These are phyloP conservation scores for Epizoanthus ramosus DNA, from an alignment of 92 coral and sea anemone species.

Conservation along the genomic window DNA sequence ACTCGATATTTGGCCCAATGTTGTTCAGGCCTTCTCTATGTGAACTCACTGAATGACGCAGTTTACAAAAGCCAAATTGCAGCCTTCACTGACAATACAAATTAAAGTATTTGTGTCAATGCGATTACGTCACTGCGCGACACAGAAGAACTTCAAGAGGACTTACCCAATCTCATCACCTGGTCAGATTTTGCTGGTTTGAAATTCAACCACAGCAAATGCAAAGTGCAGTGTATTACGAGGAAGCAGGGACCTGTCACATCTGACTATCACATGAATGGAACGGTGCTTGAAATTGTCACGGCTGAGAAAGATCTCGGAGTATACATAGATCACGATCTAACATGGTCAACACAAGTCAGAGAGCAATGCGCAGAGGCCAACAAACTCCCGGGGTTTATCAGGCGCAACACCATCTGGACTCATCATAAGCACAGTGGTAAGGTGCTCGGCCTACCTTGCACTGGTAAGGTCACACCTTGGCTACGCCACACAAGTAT, in stretches of 20 bases:
- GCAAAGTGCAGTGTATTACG: slow-evolving; percentile 43
- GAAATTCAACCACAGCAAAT: slow-evolving; percentile 43
- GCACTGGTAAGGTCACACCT: slow-evolving; percentile 46
- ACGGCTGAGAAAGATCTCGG: slow-evolving; percentile 50
- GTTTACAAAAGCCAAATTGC: slow-evolving; percentile 34
- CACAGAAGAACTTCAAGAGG: slow-evolving; percentile 43
- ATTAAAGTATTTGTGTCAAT: slow-evolving; percentile 54
- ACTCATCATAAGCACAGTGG: slow-evolving; percentile 34
- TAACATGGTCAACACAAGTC: slow-evolving; percentile 47
- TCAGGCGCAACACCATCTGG: slow-evolving; percentile 41
- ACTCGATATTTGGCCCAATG: slow-evolving; percentile 38
- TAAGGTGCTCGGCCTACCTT: slow-evolving; percentile 42
- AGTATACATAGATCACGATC: slow-evolving; percentile 15
- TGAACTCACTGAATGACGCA: slow-evolving; percentile 45
- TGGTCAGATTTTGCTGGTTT: slow-evolving; percentile 54
- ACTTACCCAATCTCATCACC: slow-evolving; percentile 41
- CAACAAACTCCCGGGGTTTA: slow-evolving; percentile 45
- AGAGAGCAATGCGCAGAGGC: slow-evolving; percentile 48
- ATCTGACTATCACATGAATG: slow-evolving; percentile 40
- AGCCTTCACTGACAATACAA: slow-evolving; percentile 15
- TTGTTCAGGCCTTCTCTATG: slow-evolving; percentile 54
- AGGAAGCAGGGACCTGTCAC: slow-evolving; percentile 34
- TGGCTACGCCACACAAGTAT: slow-evolving; percentile 53
- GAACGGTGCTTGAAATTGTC: slow-evolving; percentile 14
- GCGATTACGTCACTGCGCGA: slow-evolving; percentile 43